Conservation (phyloP, 2,888 invertebrate genomes). For the Himalopsyche kuldschensis region DNA sequence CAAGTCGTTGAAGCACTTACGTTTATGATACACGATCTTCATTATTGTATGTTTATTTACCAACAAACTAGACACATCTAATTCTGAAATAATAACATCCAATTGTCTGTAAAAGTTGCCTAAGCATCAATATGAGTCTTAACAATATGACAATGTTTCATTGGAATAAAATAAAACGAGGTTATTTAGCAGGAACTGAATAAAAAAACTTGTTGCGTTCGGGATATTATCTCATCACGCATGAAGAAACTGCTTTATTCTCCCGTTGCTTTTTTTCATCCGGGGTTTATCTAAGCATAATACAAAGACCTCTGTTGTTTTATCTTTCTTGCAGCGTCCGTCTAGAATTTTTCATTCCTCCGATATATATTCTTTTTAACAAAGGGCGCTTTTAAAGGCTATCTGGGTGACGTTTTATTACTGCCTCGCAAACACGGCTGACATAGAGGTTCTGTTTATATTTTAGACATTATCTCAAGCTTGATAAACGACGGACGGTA, state of each 20-base stretch:
- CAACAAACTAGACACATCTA: too few relatives aligned
- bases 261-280: slow-evolving; percentile 13
- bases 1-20: too few relatives aligned
- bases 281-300: slow-evolving; percentile 20
- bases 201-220: slow-evolving; percentile 21
- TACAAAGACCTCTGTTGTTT: slow-evolving; percentile 5
- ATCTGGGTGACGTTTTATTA: slow-evolving; percentile 34
- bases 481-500: slow-evolving; percentile 31
- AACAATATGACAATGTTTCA: too few relatives aligned
- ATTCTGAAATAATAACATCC: too few relatives aligned
- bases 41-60: too few relatives aligned
- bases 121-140: too few relatives aligned
- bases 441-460: slow-evolving; percentile 34
- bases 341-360: slow-evolving; percentile 16
- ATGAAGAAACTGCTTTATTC: slow-evolving; percentile 15
- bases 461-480: slow-evolving; percentile 34
- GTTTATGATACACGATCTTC: too few relatives aligned
- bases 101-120: too few relatives aligned
- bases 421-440: slow-evolving; percentile 1
- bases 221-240: slow-evolving; percentile 32
- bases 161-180: too few relatives aligned
- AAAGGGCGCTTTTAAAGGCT: slow-evolving; percentile 24
- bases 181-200: too few relatives aligned
- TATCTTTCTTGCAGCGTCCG: slow-evolving; percentile 12
- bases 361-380: slow-evolving; percentile 13